A percentile compares a stretch with the other conserved stretches of the same genome.
Conservation (phyloP, 2,113 vertebrate species). For the Ranitomeya variabilis region DNA sequence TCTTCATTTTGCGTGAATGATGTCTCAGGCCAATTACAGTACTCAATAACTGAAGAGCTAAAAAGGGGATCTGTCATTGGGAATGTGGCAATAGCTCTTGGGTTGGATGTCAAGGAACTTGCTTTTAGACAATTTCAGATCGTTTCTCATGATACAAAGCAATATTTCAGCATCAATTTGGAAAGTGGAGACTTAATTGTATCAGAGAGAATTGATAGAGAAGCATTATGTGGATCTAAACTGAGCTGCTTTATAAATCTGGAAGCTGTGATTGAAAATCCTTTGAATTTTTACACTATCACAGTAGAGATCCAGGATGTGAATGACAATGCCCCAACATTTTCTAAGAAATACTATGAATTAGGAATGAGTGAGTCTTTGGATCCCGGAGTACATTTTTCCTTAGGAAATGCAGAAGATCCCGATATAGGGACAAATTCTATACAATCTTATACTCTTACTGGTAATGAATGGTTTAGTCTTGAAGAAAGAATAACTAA, state of each 20-base stretch:
- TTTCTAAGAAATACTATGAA: constrained; percentile 63
- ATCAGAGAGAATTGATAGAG: constrained; percentile 70
- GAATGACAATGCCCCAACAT: constrained; percentile 75
- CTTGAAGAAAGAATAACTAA: constrained; percentile 66
- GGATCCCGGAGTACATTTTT: constrained; percentile 67
- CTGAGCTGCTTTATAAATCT: constrained; percentile 71
- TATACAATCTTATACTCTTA: constrained; percentile 75
- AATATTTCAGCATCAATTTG: constrained; percentile 59
- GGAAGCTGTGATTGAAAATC: constrained; percentile 75
- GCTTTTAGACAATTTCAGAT: constrained; percentile 60
- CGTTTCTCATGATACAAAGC: constrained; percentile 56
- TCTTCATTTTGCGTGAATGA: constrained; percentile 13
- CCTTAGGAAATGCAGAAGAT: constrained; percentile 65
- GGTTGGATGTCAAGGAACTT: constrained; percentile 59
- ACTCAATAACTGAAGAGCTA: constrained; percentile 70
- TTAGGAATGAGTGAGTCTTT: constrained; percentile 70
- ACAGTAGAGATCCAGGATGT: constrained; percentile 72
- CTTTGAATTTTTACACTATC: constrained; percentile 72
- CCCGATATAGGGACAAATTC: constrained; percentile 71
- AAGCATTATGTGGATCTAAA: constrained; percentile 57
- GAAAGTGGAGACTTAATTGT: constrained; percentile 68
- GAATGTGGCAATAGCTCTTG: constrained; percentile 67
- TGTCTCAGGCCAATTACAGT: constrained; percentile 61
- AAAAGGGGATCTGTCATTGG: constrained; percentile 65
- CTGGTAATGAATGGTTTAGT: constrained; percentile 64